These are phyloP conservation scores for Bradypodion ventrale DNA, from an alignment of 2,797 vertebrate species.

Conservation along the genomic window DNA sequence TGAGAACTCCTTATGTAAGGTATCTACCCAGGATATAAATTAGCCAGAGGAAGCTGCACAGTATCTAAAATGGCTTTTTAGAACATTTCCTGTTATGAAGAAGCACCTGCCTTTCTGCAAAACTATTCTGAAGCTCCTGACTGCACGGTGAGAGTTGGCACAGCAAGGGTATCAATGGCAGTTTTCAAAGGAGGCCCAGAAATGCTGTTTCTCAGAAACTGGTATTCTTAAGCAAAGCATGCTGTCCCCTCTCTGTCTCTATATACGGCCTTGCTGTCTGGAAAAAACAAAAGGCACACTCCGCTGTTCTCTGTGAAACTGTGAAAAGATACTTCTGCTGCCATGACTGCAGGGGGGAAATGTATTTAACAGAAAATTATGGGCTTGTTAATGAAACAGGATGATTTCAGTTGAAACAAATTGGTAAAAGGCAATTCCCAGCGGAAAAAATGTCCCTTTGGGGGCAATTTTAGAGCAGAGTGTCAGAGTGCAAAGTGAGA, in stretches of 20 bases:
- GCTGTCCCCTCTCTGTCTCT: conserved; percentile 35
- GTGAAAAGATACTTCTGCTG: conserved; percentile 27
- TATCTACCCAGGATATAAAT: too few relatives aligned
- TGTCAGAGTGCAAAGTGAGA: not conserved
- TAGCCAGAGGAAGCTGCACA: not conserved
- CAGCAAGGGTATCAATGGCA: not conserved
- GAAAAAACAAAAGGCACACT: conserved; percentile 61
- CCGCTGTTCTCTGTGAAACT: conserved; percentile 52
- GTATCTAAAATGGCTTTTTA: not conserved
- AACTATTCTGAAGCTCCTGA: not conserved
- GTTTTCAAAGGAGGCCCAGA: not conserved
- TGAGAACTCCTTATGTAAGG: too few relatives aligned
- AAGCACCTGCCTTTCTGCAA: not conserved
- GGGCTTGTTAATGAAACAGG: conserved; percentile 58
- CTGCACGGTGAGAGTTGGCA: not conserved
- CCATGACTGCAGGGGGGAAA: conserved; percentile 49
- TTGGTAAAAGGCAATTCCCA: conserved; percentile 48
- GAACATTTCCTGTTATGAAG: not conserved
- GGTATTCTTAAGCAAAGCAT: conserved; percentile 53
- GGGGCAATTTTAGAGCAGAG: not conserved
- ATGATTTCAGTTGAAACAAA: conserved; percentile 51
- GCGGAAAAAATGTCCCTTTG: conserved; percentile 11
- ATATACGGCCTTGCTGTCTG: conserved; percentile 55
- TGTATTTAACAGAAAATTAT: conserved; percentile 59
- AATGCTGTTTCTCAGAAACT: conserved; percentile 37